Conservation (phyloP, 2,888 invertebrate species). For the Synergus gifuensis region DNA sequence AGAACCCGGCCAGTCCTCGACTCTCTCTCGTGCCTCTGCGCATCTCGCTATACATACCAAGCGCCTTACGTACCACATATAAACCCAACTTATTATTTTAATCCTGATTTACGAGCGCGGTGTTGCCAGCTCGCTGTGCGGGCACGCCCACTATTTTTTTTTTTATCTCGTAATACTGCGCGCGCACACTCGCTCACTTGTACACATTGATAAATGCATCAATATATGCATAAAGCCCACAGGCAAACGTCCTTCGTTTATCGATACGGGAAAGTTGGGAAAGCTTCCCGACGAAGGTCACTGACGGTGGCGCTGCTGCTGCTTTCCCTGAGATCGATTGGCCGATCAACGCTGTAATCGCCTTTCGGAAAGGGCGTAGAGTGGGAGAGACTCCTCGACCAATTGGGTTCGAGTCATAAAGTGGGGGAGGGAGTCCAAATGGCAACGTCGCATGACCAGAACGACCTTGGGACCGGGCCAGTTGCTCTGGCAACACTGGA, state of each 20-base stretch:
- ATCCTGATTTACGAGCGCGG: conserved; percentile 75
- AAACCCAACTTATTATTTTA: conserved; percentile 76
- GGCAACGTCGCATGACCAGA: conserved; percentile 64
- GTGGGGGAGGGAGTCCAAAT: conserved; percentile 4
- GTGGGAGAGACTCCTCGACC: not conserved
- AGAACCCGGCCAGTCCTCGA: conserved; percentile 65
- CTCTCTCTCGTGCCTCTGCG: conserved; percentile 64
- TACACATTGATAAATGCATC: conserved; percentile 14
- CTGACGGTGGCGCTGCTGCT: not conserved
- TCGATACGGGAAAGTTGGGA: conserved; percentile 49
- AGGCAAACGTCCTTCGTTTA: not conserved
- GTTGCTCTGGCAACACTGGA: conserved; percentile 71
- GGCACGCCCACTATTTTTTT: conserved; percentile 71
- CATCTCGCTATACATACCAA: conserved; percentile 60
- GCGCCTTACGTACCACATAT: conserved; percentile 59
- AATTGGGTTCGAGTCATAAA: not conserved
- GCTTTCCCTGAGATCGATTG: conserved; percentile 5
- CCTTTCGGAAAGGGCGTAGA: not conserved
- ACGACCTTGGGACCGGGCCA: conserved; percentile 61
- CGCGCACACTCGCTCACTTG: conserved; percentile 22
- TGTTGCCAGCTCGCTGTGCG: conserved; percentile 70
- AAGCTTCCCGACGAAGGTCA: conserved; percentile 45
- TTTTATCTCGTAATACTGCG: conserved; percentile 47
- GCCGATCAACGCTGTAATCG: conserved; percentile 6
- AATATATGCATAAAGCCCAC: conserved; percentile 53